Conservation (phyloP, 2,113 vertebrate species). For the Scomber japonicus region DNA sequence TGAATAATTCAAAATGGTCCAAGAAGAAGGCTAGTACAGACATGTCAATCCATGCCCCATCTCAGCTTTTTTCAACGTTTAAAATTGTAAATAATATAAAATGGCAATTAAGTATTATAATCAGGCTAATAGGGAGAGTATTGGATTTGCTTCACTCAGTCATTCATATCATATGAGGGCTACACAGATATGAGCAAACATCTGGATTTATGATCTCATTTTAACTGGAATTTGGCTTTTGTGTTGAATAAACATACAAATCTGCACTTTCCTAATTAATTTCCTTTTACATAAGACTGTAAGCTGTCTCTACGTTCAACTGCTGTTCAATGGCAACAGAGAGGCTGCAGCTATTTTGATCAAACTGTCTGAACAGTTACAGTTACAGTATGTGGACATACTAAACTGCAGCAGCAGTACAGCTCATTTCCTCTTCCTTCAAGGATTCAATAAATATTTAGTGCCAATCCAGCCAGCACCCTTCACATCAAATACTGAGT, state of each 20-base stretch:
- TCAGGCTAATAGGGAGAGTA: neutral
- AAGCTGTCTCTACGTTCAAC: neutral
- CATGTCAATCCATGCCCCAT: neutral
- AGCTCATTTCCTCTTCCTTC: neutral
- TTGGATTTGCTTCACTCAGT: neutral
- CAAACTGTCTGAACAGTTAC: slow-evolving; percentile 12
- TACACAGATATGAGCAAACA: neutral
- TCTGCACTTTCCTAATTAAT: slow-evolving; percentile 12
- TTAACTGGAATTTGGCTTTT: neutral
- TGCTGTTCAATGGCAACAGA: slow-evolving; percentile 34
- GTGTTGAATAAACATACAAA: neutral
- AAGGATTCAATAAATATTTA: neutral
- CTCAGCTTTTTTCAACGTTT: neutral
- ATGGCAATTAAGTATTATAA: neutral
- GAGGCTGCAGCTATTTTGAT: slow-evolving; percentile 30
- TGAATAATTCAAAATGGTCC: slow-evolving; percentile 58
- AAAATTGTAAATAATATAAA: neutral
- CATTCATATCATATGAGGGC: neutral
- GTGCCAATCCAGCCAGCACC: neutral
- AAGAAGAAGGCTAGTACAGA: neutral
- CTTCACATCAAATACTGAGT: neutral
- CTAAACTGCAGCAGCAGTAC: too few species aligned
- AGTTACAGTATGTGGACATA: too few species aligned
- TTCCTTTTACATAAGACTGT: neutral
- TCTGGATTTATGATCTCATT: neutral